These are phyloP conservation scores for Mus caroli DNA, from an alignment of 2,797 vertebrate species.

Conservation along the genomic window DNA sequence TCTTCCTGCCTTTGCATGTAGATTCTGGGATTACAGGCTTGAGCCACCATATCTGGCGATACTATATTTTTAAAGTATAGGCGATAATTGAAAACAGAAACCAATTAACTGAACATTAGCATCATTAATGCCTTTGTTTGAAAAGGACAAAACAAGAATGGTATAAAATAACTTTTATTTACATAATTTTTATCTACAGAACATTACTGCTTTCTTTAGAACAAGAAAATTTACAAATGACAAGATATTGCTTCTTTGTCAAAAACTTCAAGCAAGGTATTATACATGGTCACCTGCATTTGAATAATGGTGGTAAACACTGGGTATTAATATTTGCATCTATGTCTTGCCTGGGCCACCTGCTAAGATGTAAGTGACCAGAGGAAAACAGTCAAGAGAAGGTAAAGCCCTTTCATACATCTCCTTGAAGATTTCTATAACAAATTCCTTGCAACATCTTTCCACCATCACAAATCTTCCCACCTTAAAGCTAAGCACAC, in stretches of 20 bases:
- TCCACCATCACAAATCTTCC: slow-evolving; percentile 74
- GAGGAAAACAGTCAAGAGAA: slow-evolving; percentile 73
- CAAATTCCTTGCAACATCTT: slow-evolving; percentile 61
- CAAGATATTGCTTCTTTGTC: slow-evolving; percentile 67
- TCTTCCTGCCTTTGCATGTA: background rate
- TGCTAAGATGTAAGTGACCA: slow-evolving; percentile 48
- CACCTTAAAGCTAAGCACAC: slow-evolving; percentile 73
- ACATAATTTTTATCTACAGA: slow-evolving; percentile 87
- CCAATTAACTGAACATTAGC: slow-evolving; percentile 27
- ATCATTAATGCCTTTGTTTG: background rate
- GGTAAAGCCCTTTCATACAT: slow-evolving; percentile 83
- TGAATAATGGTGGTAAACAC: slow-evolving; percentile 61
- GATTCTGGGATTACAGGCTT: background rate
- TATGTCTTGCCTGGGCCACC: slow-evolving; percentile 64
- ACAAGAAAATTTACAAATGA: slow-evolving; percentile 84
- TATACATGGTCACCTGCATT: slow-evolving; percentile 61
- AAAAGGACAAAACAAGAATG: slow-evolving; percentile 71
- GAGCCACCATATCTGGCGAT: too few species aligned
- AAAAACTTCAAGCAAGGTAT: slow-evolving; percentile 78
- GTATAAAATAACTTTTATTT: slow-evolving; percentile 90
- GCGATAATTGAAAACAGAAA: background rate
- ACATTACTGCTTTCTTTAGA: slow-evolving; percentile 85
- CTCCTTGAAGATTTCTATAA: slow-evolving; percentile 73
- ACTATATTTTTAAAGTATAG: slow-evolving; percentile 31
- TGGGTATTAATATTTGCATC: slow-evolving; percentile 63